A percentile compares a stretch with the other conserved stretches of the same genome.
phyloP scores from a whole-genome alignment of 2,113 vertebrate genomes.

The Eubucco bourcierii region DNA sequence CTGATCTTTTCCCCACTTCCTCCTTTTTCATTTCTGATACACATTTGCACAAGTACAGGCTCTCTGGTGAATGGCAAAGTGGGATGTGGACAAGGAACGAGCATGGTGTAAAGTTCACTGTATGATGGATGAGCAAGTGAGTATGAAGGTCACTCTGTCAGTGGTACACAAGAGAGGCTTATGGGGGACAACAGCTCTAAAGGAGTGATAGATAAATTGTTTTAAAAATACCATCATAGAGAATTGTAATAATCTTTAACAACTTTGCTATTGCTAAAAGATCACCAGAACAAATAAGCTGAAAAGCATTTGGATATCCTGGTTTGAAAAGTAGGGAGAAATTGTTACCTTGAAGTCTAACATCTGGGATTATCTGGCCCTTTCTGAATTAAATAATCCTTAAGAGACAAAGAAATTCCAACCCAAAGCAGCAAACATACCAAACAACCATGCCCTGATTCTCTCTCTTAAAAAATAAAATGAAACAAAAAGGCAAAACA shows the following conservation, averaged over 20 bases:
- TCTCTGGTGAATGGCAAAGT: slow-evolving; percentile 80
- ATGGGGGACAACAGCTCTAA: slow-evolving; percentile 53
- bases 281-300: neutral
- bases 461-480: neutral
- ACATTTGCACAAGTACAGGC: slow-evolving; percentile 55
- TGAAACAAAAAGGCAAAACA: neutral
- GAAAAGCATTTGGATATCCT: neutral
- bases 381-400: neutral
- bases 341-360: neutral
- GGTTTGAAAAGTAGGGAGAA: neutral
- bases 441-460: neutral
- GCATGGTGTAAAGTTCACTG: slow-evolving; percentile 84
- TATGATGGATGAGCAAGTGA: slow-evolving; percentile 90
- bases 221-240: slow-evolving; percentile 44
- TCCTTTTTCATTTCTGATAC: slow-evolving; percentile 29
- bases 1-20: slow-evolving; percentile 66
- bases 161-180: slow-evolving; percentile 85
- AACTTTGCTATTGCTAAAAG: neutral
- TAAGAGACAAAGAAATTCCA: neutral
- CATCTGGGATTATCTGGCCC: neutral
- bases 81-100: slow-evolving; percentile 82
- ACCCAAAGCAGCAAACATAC: neutral
- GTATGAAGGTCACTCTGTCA: slow-evolving; percentile 89
- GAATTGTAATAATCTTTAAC: neutral
- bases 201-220: slow-evolving; percentile 50